Percentiles rank a stretch among this genome's conserved stretches.
These are phyloP conservation scores for Palythoa grandiflora DNA, from an alignment of 92 coral and sea anemone genomes.

Conservation along the genomic window DNA sequence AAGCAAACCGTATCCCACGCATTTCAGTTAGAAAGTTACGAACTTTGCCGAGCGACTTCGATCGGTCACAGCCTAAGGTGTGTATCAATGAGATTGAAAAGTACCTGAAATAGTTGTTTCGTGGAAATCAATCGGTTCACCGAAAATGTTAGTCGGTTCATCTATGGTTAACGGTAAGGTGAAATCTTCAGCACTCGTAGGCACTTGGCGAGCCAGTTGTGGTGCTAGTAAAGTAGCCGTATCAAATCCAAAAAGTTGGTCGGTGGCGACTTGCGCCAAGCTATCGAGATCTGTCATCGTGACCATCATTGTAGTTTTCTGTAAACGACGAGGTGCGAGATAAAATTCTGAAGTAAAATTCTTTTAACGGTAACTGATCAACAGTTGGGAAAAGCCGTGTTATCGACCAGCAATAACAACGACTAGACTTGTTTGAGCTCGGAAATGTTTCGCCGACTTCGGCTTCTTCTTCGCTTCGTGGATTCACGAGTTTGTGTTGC, in stretches of 20 bases:
- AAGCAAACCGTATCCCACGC: conserved; percentile 65
- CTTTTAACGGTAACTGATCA: conserved; percentile 95
- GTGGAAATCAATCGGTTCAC: conserved; percentile 99
- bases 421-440: conserved; percentile 70
- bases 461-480: conserved; percentile 91
- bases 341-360: conserved; percentile 41
- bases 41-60: conserved; percentile 63
- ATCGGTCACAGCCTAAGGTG: conserved; percentile 39
- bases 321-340: conserved; percentile 50
- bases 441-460: conserved; percentile 45
- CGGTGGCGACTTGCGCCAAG: conserved; percentile 99
- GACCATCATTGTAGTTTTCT: conserved; percentile 75
- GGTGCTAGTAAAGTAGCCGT: conserved; percentile 95
- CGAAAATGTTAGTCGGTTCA: conserved; percentile 95
- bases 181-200: conserved; percentile 93
- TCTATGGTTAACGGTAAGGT: conserved; percentile 80
- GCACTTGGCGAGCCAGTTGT: conserved; percentile 93
- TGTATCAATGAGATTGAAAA: conserved; percentile 41
- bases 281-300: conserved; percentile 96
- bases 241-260: conserved; percentile 98
- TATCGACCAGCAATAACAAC: conserved; percentile 99
- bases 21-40: conserved; percentile 62
- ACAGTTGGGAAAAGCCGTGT: conserved; percentile 97
- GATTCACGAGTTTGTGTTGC: conserved; percentile 89
- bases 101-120: conserved; percentile 94